A percentile compares a stretch with the other conserved stretches of the same genome.
Conservation (phyloP, 2,113 vertebrate genomes). For the Pachyramphus minor region DNA sequence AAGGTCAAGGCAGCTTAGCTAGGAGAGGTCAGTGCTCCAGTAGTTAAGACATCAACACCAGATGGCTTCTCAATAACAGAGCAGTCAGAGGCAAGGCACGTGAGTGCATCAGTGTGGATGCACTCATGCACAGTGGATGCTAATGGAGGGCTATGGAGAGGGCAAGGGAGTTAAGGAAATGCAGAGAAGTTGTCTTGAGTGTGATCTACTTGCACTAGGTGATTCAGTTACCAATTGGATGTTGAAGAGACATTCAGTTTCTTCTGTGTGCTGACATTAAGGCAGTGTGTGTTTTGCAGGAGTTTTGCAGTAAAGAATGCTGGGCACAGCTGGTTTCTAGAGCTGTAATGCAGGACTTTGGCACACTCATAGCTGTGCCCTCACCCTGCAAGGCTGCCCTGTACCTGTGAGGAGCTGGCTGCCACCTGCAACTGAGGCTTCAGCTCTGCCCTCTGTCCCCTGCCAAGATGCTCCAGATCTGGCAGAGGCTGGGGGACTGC, state of each 20-base stretch:
- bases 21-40: background rate
- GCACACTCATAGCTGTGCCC: rapidly evolving
- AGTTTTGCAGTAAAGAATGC: rapidly evolving
- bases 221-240: background rate
- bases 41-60: background rate
- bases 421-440: background rate
- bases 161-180: background rate
- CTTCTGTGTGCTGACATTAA: background rate
- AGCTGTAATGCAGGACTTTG: background rate
- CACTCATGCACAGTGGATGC: background rate
- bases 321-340: background rate
- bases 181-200: background rate
- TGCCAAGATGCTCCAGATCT: background rate
- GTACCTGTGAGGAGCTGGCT: background rate
- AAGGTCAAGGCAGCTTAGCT: background rate
- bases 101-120: background rate
- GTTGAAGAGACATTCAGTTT: background rate
- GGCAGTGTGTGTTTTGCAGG: background rate
- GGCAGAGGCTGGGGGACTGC: background rate
- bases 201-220: background rate
- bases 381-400: background rate
- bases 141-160: background rate
- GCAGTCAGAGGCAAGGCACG: background rate
- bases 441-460: background rate
- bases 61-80: background rate